Conservation (phyloP, 2,888 invertebrate species). For the Tipula helvola region DNA sequence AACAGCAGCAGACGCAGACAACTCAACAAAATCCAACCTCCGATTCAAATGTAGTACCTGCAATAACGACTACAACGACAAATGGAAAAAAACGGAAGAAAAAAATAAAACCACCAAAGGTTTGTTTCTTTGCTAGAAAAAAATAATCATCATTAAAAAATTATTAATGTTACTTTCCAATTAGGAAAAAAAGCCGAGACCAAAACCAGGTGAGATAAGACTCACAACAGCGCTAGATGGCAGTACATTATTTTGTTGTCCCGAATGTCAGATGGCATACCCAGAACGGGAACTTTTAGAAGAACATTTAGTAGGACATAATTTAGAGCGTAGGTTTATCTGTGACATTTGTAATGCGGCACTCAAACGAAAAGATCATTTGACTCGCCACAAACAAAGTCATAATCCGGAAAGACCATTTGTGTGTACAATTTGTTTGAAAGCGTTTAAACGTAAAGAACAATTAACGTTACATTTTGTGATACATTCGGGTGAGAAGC, state of each 20-base stretch:
- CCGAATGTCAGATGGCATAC: slow-evolving; percentile 81
- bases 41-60: slow-evolving; percentile 31
- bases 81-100: slow-evolving; percentile 57
- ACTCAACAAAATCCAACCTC: slow-evolving; percentile 19
- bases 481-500: slow-evolving; percentile 78
- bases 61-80: slow-evolving; percentile 23
- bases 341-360: slow-evolving; percentile 86
- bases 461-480: slow-evolving; percentile 79
- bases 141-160: background rate
- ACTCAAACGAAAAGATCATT: slow-evolving; percentile 72
- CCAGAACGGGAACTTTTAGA: slow-evolving; percentile 72
- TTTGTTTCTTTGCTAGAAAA: background rate
- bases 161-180: background rate
- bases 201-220: slow-evolving; percentile 72
- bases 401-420: slow-evolving; percentile 81
- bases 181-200: slow-evolving; percentile 62
- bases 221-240: slow-evolving; percentile 69
- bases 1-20: slow-evolving; percentile 17
- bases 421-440: slow-evolving; percentile 74
- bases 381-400: slow-evolving; percentile 77
- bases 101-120: slow-evolving; percentile 53
- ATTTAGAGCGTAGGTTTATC: slow-evolving; percentile 69
- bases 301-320: slow-evolving; percentile 73
- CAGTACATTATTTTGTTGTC: slow-evolving; percentile 73
- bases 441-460: slow-evolving; percentile 80